phyloP scores from a whole-genome alignment of 2,797 vertebrate genomes.

The Cyclura pinguis region DNA sequence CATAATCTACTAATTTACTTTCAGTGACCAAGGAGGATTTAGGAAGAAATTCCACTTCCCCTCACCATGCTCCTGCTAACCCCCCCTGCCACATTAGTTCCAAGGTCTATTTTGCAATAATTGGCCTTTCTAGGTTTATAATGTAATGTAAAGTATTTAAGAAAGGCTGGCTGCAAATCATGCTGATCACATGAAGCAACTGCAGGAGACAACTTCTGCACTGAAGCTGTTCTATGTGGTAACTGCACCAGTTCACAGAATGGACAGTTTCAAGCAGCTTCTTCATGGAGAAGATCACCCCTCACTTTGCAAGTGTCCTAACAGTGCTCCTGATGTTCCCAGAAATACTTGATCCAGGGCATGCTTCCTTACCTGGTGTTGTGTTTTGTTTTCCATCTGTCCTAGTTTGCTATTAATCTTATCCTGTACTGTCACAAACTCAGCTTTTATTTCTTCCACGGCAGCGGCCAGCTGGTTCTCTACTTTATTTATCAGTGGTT shows the following conservation, averaged over 20 bases:
- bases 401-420: slow-evolving; percentile 94
- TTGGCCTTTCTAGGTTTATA: not conserved
- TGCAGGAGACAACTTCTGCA: not conserved
- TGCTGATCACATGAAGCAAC: not conserved
- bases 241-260: not conserved
- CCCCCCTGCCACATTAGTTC: not conserved
- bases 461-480: slow-evolving; percentile 96
- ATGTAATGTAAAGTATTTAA: not conserved
- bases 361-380: slow-evolving; percentile 87
- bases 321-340: not conserved
- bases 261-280: not conserved
- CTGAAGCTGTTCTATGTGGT: not conserved
- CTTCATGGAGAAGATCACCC: not conserved
- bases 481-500: slow-evolving; percentile 94
- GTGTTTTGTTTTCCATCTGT: slow-evolving; percentile 91
- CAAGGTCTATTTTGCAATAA: not conserved
- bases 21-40: not conserved
- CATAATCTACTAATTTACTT: not conserved
- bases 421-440: slow-evolving; percentile 92
- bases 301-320: not conserved
- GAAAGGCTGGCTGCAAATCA: not conserved
- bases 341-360: not conserved
- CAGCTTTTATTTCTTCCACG: slow-evolving; percentile 94
- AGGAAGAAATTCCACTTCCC: not conserved
- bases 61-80: not conserved